Percentiles rank a stretch among this genome's conserved stretches.
phyloP scores from a whole-genome alignment of 2,113 vertebrate genomes.

The Pachyramphus minor region DNA sequence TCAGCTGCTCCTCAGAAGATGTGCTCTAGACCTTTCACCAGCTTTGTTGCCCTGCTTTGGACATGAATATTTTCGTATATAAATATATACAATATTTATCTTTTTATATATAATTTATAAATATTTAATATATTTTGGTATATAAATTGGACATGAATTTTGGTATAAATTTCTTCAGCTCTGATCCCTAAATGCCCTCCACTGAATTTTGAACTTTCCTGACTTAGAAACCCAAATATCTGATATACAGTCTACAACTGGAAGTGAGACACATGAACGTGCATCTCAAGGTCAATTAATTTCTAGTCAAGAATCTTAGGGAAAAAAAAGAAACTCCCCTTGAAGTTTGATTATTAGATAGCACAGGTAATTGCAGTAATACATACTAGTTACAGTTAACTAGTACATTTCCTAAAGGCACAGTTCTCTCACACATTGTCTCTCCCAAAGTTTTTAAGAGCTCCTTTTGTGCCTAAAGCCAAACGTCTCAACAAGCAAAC shows the following conservation, averaged over 20 bases:
- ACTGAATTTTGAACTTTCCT: not conserved
- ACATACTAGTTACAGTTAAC: not conserved
- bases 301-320: not conserved
- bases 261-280: not conserved
- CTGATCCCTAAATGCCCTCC: not conserved
- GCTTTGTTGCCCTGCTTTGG: not conserved
- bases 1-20: not conserved
- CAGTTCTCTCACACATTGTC: not conserved
- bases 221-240: not conserved
- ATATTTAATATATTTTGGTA: not conserved
- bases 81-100: not conserved
- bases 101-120: not conserved
- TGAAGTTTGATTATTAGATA: not conserved
- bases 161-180: not conserved
- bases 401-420: not conserved
- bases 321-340: not conserved
- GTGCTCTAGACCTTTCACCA: not conserved
- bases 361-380: not conserved
- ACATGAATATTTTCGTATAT: not conserved
- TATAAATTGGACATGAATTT: not conserved
- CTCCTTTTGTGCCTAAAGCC: not conserved
- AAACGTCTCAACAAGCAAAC: not conserved
- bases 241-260: not conserved
- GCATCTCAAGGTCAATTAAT: not conserved
- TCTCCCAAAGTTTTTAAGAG: not conserved